Percentiles rank a stretch among this genome's conserved stretches.
phyloP scores from a whole-genome alignment of 2,113 vertebrate genomes.

The Phrynosoma platyrhinos region DNA sequence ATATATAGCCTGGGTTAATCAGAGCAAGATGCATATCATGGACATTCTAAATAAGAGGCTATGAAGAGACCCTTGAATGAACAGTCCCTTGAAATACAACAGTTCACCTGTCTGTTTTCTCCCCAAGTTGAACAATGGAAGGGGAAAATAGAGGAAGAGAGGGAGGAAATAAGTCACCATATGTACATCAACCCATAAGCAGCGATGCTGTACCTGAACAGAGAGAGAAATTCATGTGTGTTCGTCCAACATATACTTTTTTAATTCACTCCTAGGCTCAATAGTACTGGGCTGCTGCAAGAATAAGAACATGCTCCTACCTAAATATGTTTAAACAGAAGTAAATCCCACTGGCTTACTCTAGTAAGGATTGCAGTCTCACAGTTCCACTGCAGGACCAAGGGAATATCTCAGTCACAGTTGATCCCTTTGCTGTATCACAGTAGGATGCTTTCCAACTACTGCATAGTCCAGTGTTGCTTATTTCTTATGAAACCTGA shows the following conservation, averaged over 20 bases:
- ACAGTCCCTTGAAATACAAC: no score
- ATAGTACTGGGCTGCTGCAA: no score
- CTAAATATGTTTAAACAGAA: no score
- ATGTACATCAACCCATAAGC: constrained; percentile 41
- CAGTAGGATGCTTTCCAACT: background rate
- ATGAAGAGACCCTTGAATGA: no score
- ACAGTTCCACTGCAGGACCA: background rate
- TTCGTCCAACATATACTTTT: background rate
- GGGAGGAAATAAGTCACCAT: constrained; percentile 27
- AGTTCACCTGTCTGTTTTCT: no score
- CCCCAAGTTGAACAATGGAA: background rate
- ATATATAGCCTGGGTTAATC: no score
- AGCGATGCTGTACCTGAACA: constrained; percentile 37
- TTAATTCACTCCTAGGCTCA: background rate
- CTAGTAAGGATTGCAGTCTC: background rate
- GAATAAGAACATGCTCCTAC: background rate
- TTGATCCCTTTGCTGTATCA: no score
- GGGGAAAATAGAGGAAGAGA: no score
- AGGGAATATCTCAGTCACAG: background rate
- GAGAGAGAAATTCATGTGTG: background rate
- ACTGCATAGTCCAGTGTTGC: background rate
- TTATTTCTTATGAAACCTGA: background rate
- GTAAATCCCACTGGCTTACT: background rate
- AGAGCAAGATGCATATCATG: no score
- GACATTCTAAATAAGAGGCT: no score